Conservation (phyloP, 2,797 vertebrate genomes). For the Argya squamiceps region DNA sequence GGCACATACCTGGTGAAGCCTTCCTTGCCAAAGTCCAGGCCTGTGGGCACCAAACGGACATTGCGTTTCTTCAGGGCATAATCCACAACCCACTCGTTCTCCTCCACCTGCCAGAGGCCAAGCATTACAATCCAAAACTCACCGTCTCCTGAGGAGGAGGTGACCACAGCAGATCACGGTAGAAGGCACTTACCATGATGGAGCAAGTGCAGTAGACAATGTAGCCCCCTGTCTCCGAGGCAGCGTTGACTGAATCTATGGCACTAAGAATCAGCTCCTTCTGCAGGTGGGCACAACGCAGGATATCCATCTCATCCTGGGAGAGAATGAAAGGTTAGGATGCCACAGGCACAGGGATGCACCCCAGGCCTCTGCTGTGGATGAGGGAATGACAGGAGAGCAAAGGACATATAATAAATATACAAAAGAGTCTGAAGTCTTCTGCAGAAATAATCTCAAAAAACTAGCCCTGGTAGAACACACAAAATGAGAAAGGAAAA, state of each 20-base stretch:
- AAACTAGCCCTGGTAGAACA: background rate
- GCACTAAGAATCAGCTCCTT: slow-evolving; percentile 93
- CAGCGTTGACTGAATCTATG: slow-evolving; percentile 91
- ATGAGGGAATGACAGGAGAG: background rate
- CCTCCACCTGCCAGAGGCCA: slow-evolving; percentile 84
- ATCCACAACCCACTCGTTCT: slow-evolving; percentile 98
- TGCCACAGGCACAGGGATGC: background rate
- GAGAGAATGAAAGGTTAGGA: background rate
- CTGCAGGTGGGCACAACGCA: slow-evolving; percentile 92
- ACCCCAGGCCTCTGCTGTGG: background rate
- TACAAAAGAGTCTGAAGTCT: background rate
- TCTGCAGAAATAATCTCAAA: background rate
- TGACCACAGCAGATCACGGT: accelerated
- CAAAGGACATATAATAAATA: background rate
- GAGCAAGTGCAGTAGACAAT: slow-evolving; percentile 97
- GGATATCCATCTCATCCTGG: slow-evolving; percentile 90
- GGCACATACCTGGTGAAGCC: slow-evolving; percentile 88
- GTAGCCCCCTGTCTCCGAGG: slow-evolving; percentile 90
- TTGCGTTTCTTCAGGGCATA: slow-evolving; percentile 97
- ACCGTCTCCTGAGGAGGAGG: background rate
- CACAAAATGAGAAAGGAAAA: background rate
- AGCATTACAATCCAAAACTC: background rate
- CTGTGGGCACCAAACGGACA: slow-evolving; percentile 91
- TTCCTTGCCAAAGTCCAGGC: slow-evolving; percentile 95
- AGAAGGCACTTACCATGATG: slow-evolving; percentile 80